These are phyloP conservation scores for Esox lucius DNA, from an alignment of 2,797 vertebrate species.

Conservation along the genomic window DNA sequence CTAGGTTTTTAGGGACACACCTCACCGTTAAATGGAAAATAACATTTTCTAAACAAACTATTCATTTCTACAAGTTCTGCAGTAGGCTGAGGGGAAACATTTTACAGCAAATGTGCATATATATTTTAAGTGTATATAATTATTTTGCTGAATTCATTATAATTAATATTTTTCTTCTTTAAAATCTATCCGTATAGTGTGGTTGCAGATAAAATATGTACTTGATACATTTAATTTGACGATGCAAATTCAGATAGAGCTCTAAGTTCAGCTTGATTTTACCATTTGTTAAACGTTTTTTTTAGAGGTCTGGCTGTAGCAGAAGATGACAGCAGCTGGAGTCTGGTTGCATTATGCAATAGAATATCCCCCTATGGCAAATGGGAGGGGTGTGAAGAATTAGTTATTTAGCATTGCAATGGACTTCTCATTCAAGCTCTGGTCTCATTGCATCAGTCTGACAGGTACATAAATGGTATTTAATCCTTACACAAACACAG, in stretches of 20 bases:
- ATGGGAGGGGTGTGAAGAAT: background rate
- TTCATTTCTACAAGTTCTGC: too few relatives aligned
- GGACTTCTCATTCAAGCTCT: background rate
- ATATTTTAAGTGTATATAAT: too few relatives aligned
- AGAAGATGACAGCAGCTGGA: slow-evolving; percentile 33
- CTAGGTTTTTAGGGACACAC: too few relatives aligned
- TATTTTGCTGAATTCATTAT: too few relatives aligned
- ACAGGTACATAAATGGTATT: slow-evolving; percentile 8
- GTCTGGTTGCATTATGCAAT: slow-evolving; percentile 49
- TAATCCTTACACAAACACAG: slow-evolving; percentile 3
- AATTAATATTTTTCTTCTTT: too few relatives aligned
- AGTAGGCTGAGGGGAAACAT: too few relatives aligned
- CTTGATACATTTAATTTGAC: too few relatives aligned
- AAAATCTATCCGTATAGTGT: too few relatives aligned
- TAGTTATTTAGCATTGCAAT: slow-evolving; percentile 1
- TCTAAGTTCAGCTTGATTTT: background rate
- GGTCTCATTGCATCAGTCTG: slow-evolving; percentile 6
- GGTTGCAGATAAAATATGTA: too few relatives aligned
- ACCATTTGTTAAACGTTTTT: background rate
- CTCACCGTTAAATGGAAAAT: too few relatives aligned
- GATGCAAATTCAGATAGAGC: background rate
- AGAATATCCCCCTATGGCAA: slow-evolving; percentile 41
- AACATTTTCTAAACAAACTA: too few relatives aligned
- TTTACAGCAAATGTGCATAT: too few relatives aligned
- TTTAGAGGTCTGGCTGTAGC: background rate